These are phyloP conservation scores for Saccostrea glomerata DNA, from an alignment of 1,140 invertebrate species.

Conservation along the genomic window DNA sequence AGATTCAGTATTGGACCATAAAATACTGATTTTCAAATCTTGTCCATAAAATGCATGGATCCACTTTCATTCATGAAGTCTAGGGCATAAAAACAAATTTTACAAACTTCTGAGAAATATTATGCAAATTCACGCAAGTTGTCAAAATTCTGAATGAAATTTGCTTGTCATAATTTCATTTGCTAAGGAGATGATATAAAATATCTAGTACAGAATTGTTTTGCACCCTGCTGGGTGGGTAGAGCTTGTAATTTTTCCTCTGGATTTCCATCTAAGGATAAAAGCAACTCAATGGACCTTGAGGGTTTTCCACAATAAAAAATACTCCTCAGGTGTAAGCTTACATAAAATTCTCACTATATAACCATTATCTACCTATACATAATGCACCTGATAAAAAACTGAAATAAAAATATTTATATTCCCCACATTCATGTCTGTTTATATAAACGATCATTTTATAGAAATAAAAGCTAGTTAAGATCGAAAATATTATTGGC, in stretches of 20 bases:
- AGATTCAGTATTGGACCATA: too few relatives aligned
- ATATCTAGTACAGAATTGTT: neutral
- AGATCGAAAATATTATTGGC: too few relatives aligned
- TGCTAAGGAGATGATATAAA: neutral
- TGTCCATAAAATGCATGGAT: neutral
- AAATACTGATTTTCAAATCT: too few relatives aligned
- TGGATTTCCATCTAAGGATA: neutral
- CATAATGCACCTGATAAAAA: neutral
- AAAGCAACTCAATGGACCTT: neutral
- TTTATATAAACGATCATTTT: too few relatives aligned
- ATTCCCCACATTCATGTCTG: too few relatives aligned
- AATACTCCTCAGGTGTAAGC: neutral
- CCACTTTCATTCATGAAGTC: neutral
- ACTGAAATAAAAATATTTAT: too few relatives aligned
- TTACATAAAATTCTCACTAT: neutral
- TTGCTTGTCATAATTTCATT: slow-evolving; percentile 19
- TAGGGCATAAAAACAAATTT: neutral
- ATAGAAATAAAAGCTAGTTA: too few relatives aligned
- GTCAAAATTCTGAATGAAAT: neutral
- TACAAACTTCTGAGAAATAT: neutral
- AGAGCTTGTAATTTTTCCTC: neutral
- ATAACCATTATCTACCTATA: neutral
- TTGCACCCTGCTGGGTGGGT: neutral
- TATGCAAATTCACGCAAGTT: neutral
- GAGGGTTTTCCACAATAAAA: neutral